Conservation (phyloP, 1,140 invertebrate genomes). For the Prorops nasuta region DNA sequence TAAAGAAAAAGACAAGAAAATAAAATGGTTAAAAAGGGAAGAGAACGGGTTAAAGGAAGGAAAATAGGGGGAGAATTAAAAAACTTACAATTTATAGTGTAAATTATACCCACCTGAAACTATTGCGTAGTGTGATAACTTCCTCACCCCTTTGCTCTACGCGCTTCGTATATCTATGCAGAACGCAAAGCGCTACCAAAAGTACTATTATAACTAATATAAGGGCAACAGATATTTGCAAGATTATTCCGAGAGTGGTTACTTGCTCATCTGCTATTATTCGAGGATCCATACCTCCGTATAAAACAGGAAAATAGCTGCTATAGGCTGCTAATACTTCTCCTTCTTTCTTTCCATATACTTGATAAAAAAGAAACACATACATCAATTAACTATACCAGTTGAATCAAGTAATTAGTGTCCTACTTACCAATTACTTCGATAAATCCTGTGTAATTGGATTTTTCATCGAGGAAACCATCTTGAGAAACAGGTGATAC, state of each 20-base stretch:
- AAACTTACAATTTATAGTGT: too few species aligned
- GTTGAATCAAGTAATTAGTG: not conserved
- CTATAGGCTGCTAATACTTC: conserved; percentile 46
- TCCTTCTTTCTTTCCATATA: conserved; percentile 35
- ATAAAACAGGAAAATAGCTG: conserved; percentile 45
- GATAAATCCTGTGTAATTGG: conserved; percentile 81
- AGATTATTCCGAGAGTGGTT: conserved; percentile 42
- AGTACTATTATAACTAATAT: conserved; percentile 67
- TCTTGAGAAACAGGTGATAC: conserved; percentile 57
- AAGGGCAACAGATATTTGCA: conserved; percentile 61
- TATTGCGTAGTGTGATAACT: conserved; percentile 69
- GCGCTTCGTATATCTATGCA: conserved; percentile 73
- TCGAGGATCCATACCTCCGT: conserved; percentile 42
- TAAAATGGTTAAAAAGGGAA: not conserved
- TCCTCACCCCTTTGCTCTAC: conserved; percentile 73
- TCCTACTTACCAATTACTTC: conserved; percentile 72
- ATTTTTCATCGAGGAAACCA: conserved; percentile 69
- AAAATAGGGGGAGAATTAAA: conserved; percentile 8
- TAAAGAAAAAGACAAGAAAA: not conserved
- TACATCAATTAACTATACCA: not conserved
- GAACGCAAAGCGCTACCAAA: conserved; percentile 66
- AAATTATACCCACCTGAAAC: conserved; percentile 60
- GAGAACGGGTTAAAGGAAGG: conserved; percentile 7
- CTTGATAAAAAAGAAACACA: conserved; percentile 27
- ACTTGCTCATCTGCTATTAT: conserved; percentile 31